These are phyloP conservation scores for Drosophila seguyi DNA, from an alignment of 1,140 invertebrate genomes.

Conservation along the genomic window DNA sequence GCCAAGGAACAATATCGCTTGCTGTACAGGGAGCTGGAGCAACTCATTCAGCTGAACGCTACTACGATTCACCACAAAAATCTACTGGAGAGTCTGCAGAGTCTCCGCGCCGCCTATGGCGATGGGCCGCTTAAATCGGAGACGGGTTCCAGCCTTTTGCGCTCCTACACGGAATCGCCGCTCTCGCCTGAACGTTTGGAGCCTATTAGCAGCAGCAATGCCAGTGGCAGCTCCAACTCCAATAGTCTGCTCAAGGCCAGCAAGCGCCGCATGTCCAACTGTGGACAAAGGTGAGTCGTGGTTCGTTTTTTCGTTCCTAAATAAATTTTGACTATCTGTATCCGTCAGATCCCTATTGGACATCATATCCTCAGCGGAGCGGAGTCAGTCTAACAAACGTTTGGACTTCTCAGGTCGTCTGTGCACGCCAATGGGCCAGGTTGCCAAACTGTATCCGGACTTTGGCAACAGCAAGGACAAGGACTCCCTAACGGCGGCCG, in stretches of 20 bases:
- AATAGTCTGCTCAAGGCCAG: conserved; percentile 77
- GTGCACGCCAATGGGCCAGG: conserved; percentile 88
- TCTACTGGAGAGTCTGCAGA: conserved; percentile 93
- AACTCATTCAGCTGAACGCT: conserved; percentile 91
- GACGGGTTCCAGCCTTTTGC: conserved; percentile 42
- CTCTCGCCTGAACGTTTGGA: conserved; percentile 89
- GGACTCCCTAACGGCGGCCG: conserved; percentile 34
- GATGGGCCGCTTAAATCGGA: conserved; percentile 87
- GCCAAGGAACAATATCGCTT: conserved; percentile 94
- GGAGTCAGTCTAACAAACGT: conserved; percentile 87
- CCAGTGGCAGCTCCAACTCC: conserved; percentile 49
- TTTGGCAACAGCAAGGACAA: conserved; percentile 86
- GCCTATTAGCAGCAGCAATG: conserved; percentile 60
- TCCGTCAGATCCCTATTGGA: conserved; percentile 88
- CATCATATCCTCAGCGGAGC: conserved; percentile 87
- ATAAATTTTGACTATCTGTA: conserved; percentile 15
- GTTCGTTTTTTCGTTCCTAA: not conserved
- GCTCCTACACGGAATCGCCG: conserved; percentile 92
- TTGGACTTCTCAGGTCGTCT: conserved; percentile 92
- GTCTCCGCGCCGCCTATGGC: conserved; percentile 87
- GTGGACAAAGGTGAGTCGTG: conserved; percentile 49
- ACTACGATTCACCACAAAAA: conserved; percentile 89
- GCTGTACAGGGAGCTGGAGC: conserved; percentile 96
- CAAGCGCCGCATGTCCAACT: conserved; percentile 85
- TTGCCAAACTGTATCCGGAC: conserved; percentile 92